These are phyloP conservation scores for Pomacea canaliculata DNA, from an alignment of 2,888 invertebrate genomes.

Conservation along the genomic window DNA sequence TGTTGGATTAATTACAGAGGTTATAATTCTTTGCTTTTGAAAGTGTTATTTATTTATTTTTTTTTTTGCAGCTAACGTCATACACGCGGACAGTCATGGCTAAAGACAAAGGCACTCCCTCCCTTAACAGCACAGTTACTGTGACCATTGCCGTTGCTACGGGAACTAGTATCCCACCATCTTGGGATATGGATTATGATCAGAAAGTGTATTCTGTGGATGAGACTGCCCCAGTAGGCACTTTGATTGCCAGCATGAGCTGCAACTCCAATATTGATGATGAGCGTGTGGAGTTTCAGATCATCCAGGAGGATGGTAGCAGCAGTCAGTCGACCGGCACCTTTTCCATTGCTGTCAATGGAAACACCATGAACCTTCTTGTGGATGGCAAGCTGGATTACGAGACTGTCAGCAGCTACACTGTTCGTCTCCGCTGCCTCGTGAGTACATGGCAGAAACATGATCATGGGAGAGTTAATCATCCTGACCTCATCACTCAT, in stretches of 20 bases:
- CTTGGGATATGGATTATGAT: constrained; percentile 46
- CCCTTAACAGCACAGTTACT: constrained; percentile 91
- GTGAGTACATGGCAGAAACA: constrained; percentile 38
- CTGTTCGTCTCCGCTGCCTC: constrained; percentile 51
- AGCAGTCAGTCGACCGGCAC: constrained; percentile 31
- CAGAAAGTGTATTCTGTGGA: constrained; percentile 82
- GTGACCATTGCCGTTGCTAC: constrained; percentile 97
- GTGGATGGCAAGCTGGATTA: constrained; percentile 54
- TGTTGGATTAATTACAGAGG: no score
- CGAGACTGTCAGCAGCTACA: constrained; percentile 49
- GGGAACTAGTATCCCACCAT: constrained; percentile 47
- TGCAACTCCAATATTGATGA: constrained; percentile 50
- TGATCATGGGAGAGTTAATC: neutral
- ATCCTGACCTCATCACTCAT: no score
- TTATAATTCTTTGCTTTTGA: no score
- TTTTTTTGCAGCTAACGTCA: constrained; percentile 4
- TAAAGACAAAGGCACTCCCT: constrained; percentile 96
- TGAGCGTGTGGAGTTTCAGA: constrained; percentile 28
- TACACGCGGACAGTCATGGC: constrained; percentile 90
- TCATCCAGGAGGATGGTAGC: constrained; percentile 25
- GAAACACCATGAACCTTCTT: constrained; percentile 44
- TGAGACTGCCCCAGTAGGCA: constrained; percentile 90
- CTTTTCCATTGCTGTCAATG: constrained; percentile 31
- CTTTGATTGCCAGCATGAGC: constrained; percentile 48
- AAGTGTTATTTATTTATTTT: no score